Evolutionary conservation across 2,113 vertebrate species (phyloP).

Genomic region (Channa argus): DNA sequence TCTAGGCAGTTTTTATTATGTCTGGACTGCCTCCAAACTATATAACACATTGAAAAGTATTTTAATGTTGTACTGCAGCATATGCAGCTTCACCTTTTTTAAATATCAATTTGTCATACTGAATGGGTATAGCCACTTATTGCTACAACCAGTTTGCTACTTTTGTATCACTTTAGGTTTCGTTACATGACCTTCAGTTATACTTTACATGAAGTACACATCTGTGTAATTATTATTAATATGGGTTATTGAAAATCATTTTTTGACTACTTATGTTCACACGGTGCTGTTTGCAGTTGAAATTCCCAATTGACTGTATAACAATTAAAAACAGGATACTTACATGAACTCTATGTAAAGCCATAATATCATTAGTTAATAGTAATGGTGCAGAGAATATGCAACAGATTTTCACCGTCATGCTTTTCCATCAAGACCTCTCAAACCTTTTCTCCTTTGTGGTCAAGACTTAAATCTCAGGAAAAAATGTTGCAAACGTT

Average conservation of each 20-base stretch:
- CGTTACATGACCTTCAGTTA: slow-evolving; percentile 30
- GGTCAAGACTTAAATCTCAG: slow-evolving; percentile 58
- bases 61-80: background rate
- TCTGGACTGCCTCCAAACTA: slow-evolving; percentile 17
- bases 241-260: background rate
- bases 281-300: slow-evolving; percentile 1
- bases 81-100: slow-evolving; percentile 17
- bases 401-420: slow-evolving; percentile 57
- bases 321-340: slow-evolving; percentile 5
- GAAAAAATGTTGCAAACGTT: slow-evolving; percentile 43
- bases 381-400: slow-evolving; percentile 44
- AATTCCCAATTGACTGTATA: slow-evolving; percentile 10
- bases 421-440: slow-evolving; percentile 50
- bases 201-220: slow-evolving; percentile 53
- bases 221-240: slow-evolving; percentile 3
- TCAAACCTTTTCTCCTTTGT: slow-evolving; percentile 67
- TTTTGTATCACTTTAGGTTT: slow-evolving; percentile 16
- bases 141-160: slow-evolving; percentile 12
- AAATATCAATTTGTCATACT: background rate
- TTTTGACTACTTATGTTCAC: background rate
- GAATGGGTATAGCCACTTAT: background rate
- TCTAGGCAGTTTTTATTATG: slow-evolving; percentile 8
- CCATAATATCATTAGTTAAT: background rate
- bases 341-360: slow-evolving; percentile 59
- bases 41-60: background rate